A percentile compares a stretch with the other conserved stretches of the same genome.
phyloP scores from a whole-genome alignment of 2,113 vertebrate species.

The Melierax canorus region DNA sequence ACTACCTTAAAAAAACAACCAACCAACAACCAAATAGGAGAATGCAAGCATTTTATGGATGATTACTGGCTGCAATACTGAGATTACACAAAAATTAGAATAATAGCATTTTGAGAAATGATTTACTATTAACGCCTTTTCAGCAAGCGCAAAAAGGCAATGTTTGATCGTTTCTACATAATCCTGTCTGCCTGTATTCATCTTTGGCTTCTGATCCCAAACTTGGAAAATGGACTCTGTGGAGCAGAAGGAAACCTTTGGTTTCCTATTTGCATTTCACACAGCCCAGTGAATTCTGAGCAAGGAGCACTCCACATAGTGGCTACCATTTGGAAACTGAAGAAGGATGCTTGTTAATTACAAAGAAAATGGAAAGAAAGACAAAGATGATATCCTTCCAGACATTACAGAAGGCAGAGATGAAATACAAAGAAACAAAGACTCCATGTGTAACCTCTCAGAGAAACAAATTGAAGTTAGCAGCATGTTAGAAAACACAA shows the following conservation, averaged over 20 bases:
- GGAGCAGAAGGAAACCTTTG: not conserved
- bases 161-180: not conserved
- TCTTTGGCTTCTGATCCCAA: not conserved
- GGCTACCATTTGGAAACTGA: not conserved
- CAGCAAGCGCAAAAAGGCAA: not conserved
- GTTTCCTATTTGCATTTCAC: not conserved
- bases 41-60: not conserved
- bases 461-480: not conserved
- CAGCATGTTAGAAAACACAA: not conserved
- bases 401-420: not conserved
- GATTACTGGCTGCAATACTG: not conserved
- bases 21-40: not conserved
- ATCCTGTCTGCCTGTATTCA: not conserved
- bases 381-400: not conserved
- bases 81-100: not conserved
- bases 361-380: not conserved
- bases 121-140: not conserved
- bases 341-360: not conserved
- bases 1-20: not conserved
- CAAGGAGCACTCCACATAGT: not conserved
- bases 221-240: not conserved
- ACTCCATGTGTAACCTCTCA: not conserved
- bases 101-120: not conserved
- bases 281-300: not conserved
- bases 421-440: not conserved